Conservation (phyloP, 1,140 invertebrate genomes). For the Meloidogyne hapla region DNA sequence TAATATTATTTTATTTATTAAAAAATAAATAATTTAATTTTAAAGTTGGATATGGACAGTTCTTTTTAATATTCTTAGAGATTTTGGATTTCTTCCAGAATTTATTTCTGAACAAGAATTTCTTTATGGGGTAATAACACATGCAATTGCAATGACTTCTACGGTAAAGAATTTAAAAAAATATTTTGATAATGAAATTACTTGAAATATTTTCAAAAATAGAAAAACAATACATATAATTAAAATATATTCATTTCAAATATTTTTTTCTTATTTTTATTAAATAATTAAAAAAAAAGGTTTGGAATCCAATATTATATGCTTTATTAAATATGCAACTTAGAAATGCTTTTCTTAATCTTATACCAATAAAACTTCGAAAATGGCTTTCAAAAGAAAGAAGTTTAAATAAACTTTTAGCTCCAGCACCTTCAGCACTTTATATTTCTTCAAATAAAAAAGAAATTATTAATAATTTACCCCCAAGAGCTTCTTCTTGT, state of each 20-base stretch:
- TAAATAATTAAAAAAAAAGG: conserved; percentile 26
- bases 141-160: conserved; percentile 69
- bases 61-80: conserved; percentile 67
- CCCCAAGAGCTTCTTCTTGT: background rate
- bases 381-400: conserved; percentile 31
- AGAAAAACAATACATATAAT: too few relatives aligned
- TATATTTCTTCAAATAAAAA: background rate
- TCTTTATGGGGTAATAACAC: conserved; percentile 67
- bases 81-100: conserved; percentile 65
- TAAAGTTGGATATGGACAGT: conserved; percentile 69
- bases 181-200: too few relatives aligned
- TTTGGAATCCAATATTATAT: conserved; percentile 68
- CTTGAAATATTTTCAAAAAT: too few relatives aligned
- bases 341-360: conserved; percentile 53
- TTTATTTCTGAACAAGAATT: conserved; percentile 59
- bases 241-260: background rate
- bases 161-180: too few relatives aligned
- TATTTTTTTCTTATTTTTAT: background rate
- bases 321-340: conserved; percentile 66
- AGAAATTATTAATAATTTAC: conserved; percentile 7
- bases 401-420: conserved; percentile 1
- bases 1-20: conserved; percentile 36
- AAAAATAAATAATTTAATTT: conserved; percentile 65
- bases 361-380: conserved; percentile 51
- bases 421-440: background rate